Evolutionary conservation across 2,888 invertebrate genomes (phyloP).

Genomic region (Drosophila diplacantha): DNA sequence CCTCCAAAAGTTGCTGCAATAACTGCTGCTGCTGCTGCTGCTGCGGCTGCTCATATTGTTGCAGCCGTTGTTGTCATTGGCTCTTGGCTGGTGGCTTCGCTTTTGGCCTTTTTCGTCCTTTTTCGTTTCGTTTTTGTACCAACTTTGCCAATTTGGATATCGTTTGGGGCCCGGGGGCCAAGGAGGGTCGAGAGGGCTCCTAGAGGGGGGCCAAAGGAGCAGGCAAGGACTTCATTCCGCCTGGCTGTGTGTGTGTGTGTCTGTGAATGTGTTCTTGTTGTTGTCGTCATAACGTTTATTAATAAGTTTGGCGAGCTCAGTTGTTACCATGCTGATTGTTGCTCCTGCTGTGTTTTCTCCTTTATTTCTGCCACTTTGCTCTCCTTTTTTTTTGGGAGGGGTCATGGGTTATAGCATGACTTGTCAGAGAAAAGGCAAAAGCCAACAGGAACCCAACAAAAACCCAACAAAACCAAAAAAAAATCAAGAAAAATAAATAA

Average conservation of each 20-base stretch:
- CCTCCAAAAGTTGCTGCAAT: background rate
- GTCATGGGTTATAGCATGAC: constrained; percentile 55
- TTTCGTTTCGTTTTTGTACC: constrained; percentile 54
- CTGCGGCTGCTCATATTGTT: constrained; percentile 5
- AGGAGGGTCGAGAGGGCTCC: background rate
- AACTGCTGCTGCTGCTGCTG: background rate
- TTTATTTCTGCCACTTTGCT: constrained; percentile 17
- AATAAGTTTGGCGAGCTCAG: constrained; percentile 55
- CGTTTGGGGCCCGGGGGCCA: constrained; percentile 27
- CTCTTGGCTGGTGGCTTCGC: constrained; percentile 12
- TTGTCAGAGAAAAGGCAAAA: constrained; percentile 46
- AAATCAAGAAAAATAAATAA: constrained; percentile 16
- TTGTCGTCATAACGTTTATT: constrained; percentile 66
- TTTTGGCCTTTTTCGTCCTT: constrained; percentile 25
- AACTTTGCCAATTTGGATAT: constrained; percentile 70
- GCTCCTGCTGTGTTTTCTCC: constrained; percentile 43
- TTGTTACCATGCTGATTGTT: constrained; percentile 42
- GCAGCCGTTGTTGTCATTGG: constrained; percentile 18
- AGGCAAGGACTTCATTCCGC: background rate
- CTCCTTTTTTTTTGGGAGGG: constrained; percentile 3
- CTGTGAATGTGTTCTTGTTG: constrained; percentile 15
- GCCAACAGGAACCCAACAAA: constrained; percentile 5
- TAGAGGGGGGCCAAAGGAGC: background rate
- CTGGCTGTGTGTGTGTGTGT: background rate
- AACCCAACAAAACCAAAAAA: constrained; percentile 3